phyloP scores from a whole-genome alignment of 1,140 invertebrate species.

The Polypedilum vanderplanki region DNA sequence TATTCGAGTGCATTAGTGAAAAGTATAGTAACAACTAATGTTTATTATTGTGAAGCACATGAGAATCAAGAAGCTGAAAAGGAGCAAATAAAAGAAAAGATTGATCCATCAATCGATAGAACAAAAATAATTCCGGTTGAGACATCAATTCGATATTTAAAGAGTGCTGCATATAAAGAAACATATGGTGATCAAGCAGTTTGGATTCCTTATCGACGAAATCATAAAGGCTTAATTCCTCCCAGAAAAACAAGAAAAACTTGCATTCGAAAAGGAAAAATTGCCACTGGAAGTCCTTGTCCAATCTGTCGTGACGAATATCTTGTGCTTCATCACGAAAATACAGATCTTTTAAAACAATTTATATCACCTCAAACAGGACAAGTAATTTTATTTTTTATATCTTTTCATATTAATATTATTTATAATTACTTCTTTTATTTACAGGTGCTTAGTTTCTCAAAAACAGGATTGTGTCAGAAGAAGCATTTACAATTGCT shows the following conservation, averaged over 20 bases:
- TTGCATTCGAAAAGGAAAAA: conserved; percentile 66
- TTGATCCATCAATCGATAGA: conserved; percentile 55
- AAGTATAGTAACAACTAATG: conserved; percentile 35
- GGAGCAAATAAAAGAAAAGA: conserved; percentile 34
- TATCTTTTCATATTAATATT: neutral
- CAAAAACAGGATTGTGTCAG: conserved; percentile 74
- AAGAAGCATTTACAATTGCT: conserved; percentile 64
- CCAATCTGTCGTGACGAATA: conserved; percentile 94
- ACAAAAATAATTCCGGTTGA: conserved; percentile 66
- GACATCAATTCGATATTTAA: conserved; percentile 75
- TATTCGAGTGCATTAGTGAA: conserved; percentile 32
- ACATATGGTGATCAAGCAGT: conserved; percentile 78
- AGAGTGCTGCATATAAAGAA: conserved; percentile 73
- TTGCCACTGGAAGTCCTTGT: conserved; percentile 82
- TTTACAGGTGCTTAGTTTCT: conserved; percentile 51
- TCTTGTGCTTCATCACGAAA: conserved; percentile 77
- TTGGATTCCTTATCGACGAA: conserved; percentile 79
- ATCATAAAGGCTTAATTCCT: conserved; percentile 69
- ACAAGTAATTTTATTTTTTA: conserved; percentile 43
- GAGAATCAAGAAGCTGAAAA: conserved; percentile 38
- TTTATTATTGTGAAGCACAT: conserved; percentile 40
- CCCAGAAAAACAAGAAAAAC: conserved; percentile 71
- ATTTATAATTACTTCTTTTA: conserved; percentile 33
- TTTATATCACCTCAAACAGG: conserved; percentile 82
- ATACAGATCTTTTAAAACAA: conserved; percentile 77